Evolutionary conservation across 2,888 invertebrate genomes (phyloP).

Genomic region (Orgyia antiqua): DNA sequence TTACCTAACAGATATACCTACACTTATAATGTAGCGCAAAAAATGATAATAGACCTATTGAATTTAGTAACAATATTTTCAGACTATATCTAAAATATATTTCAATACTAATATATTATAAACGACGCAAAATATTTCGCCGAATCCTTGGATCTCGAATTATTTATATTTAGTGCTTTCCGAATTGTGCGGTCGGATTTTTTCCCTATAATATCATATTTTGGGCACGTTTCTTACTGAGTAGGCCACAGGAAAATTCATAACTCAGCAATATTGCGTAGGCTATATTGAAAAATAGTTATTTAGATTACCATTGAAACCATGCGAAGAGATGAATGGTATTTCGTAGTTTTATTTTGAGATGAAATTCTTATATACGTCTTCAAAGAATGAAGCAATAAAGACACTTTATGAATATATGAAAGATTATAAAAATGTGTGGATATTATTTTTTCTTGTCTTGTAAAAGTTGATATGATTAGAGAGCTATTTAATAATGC

Average conservation of each 20-base stretch:
- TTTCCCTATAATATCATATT: slow-evolving; percentile 46
- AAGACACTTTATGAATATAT: too few relatives aligned
- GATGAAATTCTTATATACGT: slow-evolving; percentile 15
- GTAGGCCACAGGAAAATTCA: slow-evolving; percentile 60
- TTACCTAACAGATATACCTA: too few relatives aligned
- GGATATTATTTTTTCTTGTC: too few relatives aligned
- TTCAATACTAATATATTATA: slow-evolving; percentile 3
- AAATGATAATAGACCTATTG: too few relatives aligned
- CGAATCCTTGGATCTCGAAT: slow-evolving; percentile 27
- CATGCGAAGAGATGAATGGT: slow-evolving; percentile 29
- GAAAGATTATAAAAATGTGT: too few relatives aligned
- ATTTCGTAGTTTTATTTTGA: slow-evolving; percentile 22
- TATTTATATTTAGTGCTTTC: slow-evolving; percentile 45
- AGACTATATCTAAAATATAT: too few relatives aligned
- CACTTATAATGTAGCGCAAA: too few relatives aligned
- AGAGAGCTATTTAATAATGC: too few relatives aligned
- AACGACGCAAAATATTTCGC: slow-evolving; percentile 10
- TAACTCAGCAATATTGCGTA: slow-evolving; percentile 48
- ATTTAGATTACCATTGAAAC: slow-evolving; percentile 49
- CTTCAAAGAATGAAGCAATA: too few relatives aligned
- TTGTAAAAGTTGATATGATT: too few relatives aligned
- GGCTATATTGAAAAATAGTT: slow-evolving; percentile 72
- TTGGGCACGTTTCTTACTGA: slow-evolving; percentile 49
- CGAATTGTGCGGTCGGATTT: slow-evolving; percentile 29
- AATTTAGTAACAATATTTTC: too few relatives aligned